Base-by-base conservation (phyloP, 2,113 vertebrate genomes). In the Austrofundulus limnaeus region DNA sequence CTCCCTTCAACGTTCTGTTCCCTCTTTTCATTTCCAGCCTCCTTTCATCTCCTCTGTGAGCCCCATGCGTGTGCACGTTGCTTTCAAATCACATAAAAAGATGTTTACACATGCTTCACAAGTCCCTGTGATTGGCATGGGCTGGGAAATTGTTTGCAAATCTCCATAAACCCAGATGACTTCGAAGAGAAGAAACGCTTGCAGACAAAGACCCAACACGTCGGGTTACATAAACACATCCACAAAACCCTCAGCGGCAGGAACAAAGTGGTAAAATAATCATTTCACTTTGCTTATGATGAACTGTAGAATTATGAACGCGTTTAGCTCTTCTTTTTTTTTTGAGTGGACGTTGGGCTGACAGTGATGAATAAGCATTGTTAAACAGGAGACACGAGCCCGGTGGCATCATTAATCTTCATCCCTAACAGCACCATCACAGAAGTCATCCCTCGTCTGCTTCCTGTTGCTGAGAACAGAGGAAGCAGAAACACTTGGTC, bases 301-400 rank as follows among this genome's bases (percentile, higher is more conserved):
- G 65, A 39, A 15, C 23, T 17, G 64, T 71, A n/a, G 25, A 53
- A 42, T 60, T 41, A 61, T 23, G 48, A 21, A 3, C 31, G 23
- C 5, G 14, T 82, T 72, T 57, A 47, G 45, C 34, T 64, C 46
- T 69, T 56, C 20, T 19, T 7, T 4, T 28, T 3, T 46, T 43
- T 52, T 47, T 50, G 72, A 62, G 55, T 55, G 24, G 6, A 37
- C 20, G 73, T 41, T 0, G 12, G 46, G 51, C 72, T 48, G 84
- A 85, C 85, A 82, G 72, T 87, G 85, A 87, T 85, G 75, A 87
- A 89, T 87, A 78, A 86, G 80, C 74, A 77, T 83, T 85, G 85
- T 85, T 83, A 88, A 84, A 77, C 61, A 51, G 75, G 70, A 85
- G 87, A 83, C 87, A 75, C 58, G 25, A 80, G 61, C 68, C 76